Base-by-base conservation (phyloP, 23 tunicate species). In the Oikopleura dioica region DNA sequence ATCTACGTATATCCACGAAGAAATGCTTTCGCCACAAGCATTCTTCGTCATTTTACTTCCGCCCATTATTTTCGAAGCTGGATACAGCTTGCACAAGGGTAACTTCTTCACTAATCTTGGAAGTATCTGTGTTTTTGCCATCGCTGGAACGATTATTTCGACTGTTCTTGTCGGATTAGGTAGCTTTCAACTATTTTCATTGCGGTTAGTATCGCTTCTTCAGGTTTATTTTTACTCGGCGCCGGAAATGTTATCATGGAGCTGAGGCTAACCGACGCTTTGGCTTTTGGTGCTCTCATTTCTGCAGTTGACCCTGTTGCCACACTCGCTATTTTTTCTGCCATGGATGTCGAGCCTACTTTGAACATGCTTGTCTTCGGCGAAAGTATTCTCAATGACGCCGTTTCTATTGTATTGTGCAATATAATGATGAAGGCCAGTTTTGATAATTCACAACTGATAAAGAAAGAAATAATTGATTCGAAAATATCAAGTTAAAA, bases 241-340 rank as follows among this genome's bases (percentile, higher is more conserved):
- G 55, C 55, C 16, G 55, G 55, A 9, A 21, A 21, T 44, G 55
- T 44, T 9, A 44, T 21, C 16, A 44, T 44, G 55, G 55, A 44
- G 55, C 21, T 44, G 55, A 44, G 21, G 21, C 21, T 44, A 21
- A 44, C 55, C 16, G 55, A 4, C 77, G 85, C 92, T 38, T 91
- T 91, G 37, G 97, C 97, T 24, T 91, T 80, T 76, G 97, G 97
- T 24, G 85, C 97, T 38, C 35, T 91, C 37, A 91, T 91, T 36
- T 91, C 97, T 36, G 97, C 97, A 29, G 97, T 91, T 35, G 97
- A 91, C 51, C 97, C 97, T 0, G 97, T 91, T 5, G 97, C 97
- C 35, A 91, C 97, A 35, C 85, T 91, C 51, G 97, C 97, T 2
- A 91, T 91, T 28, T 91, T 91, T 75, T 84, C 85, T 69, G 97